Conservation (phyloP, 1,140 invertebrate species). For the Aphidius ervi region DNA sequence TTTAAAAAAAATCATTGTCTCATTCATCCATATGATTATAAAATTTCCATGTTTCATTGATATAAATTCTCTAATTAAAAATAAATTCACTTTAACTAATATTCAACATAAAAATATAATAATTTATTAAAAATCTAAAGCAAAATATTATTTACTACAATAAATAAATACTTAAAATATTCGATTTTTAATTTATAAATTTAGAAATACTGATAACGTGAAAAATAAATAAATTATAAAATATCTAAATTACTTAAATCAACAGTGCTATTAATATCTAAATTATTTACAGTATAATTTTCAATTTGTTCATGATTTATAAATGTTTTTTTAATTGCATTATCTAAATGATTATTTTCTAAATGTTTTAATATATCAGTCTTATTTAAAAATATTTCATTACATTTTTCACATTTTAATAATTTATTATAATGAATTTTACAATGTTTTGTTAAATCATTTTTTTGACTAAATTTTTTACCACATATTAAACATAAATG, state of each 20-base stretch:
- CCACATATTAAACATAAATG: constrained; percentile 40
- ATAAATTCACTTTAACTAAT: no score
- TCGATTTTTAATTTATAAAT: no score
- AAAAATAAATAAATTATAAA: constrained; percentile 2
- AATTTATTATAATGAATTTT: constrained; percentile 36
- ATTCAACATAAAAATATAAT: no score
- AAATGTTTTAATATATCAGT: constrained; percentile 30
- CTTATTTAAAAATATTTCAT: constrained; percentile 25
- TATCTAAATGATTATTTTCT: constrained; percentile 2
- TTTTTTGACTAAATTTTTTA: constrained; percentile 47
- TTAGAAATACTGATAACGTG: not conserved
- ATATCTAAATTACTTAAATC: not conserved
- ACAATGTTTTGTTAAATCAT: constrained; percentile 46
- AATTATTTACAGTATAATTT: not conserved
- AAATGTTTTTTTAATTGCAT: not conserved
- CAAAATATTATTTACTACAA: no score
- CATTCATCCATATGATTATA: no score
- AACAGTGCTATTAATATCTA: not conserved
- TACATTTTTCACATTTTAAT: constrained; percentile 24
- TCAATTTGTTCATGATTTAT: not conserved
- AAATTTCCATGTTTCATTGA: not conserved
- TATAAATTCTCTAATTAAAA: not conserved
- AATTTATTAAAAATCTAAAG: no score
- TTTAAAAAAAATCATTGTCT: no score
- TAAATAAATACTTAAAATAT: no score